A percentile compares a stretch with the other conserved stretches of the same genome.
These are phyloP conservation scores for Sminthurinus aureus DNA, from an alignment of 2,888 invertebrate species.

Conservation along the genomic window DNA sequence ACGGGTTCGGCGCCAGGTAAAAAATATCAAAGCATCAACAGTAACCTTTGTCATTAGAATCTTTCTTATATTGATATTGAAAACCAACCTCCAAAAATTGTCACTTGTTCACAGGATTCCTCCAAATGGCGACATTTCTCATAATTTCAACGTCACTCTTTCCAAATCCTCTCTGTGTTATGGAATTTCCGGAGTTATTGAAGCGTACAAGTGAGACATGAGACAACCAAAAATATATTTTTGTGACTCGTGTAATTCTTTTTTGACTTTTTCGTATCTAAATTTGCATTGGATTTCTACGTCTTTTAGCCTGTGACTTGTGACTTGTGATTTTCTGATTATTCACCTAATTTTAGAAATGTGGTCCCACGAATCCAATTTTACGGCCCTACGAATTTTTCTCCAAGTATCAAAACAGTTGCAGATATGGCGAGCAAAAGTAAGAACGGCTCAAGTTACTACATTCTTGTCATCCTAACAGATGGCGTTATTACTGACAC, in stretches of 20 bases:
- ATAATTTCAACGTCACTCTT: conserved; percentile 64
- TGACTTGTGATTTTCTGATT: too few relatives aligned
- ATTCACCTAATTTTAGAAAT: conserved; percentile 60
- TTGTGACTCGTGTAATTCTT: neutral
- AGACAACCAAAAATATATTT: neutral
- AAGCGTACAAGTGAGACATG: conserved; percentile 62
- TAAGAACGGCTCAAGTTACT: conserved; percentile 65
- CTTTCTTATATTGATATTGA: too few relatives aligned
- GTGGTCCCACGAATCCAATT: conserved; percentile 62
- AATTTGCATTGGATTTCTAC: neutral
- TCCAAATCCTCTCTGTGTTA: conserved; percentile 64
- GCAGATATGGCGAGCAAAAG: conserved; percentile 62
- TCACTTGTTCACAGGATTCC: conserved; percentile 65
- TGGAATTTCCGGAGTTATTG: conserved; percentile 65
- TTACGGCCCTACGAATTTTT: conserved; percentile 69
- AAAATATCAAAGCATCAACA: too few relatives aligned
- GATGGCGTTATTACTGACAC: conserved; percentile 70
- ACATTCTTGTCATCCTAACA: conserved; percentile 67
- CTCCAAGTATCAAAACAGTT: conserved; percentile 65
- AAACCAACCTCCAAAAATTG: too few relatives aligned
- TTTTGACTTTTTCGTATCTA: neutral
- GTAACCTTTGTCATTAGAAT: too few relatives aligned
- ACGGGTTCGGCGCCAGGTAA: too few relatives aligned
- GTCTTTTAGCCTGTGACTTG: neutral
- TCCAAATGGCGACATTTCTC: conserved; percentile 65